Evolutionary conservation across 2,113 vertebrate species (phyloP).

Genomic region (Petrocephalus microphthalmus): DNA sequence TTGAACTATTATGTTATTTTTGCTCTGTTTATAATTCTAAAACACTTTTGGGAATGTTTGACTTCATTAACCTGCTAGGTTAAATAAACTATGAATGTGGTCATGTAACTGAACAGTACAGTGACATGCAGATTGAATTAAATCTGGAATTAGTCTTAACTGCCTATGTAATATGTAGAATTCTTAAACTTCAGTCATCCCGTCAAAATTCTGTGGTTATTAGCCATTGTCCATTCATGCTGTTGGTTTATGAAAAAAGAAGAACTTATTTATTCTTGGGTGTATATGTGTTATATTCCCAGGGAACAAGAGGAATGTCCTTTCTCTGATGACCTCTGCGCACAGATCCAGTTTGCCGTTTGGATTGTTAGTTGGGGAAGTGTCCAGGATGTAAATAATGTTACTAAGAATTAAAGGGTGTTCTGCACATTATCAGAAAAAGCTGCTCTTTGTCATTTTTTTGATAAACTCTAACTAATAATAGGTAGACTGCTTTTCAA

Average conservation of each 20-base stretch:
- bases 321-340: slow-evolving; percentile 6
- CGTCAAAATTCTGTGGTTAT: not conserved
- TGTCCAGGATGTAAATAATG: slow-evolving; percentile 12
- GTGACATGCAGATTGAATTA: not conserved
- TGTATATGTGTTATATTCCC: not conserved
- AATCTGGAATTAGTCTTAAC: not conserved
- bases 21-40: not conserved
- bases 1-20: not conserved
- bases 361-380: not conserved
- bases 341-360: not conserved
- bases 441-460: not conserved
- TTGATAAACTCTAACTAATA: not conserved
- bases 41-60: not conserved
- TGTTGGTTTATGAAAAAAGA: not conserved
- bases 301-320: not conserved
- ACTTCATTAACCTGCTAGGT: not conserved
- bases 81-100: not conserved
- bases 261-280: slow-evolving; percentile 14
- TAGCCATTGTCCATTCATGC: not conserved
- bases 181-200: not conserved
- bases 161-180: not conserved
- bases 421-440: not conserved
- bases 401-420: not conserved
- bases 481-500: not conserved
- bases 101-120: not conserved